phyloP scores from a whole-genome alignment of 2,113 vertebrate genomes.

The Zapornia atra region DNA sequence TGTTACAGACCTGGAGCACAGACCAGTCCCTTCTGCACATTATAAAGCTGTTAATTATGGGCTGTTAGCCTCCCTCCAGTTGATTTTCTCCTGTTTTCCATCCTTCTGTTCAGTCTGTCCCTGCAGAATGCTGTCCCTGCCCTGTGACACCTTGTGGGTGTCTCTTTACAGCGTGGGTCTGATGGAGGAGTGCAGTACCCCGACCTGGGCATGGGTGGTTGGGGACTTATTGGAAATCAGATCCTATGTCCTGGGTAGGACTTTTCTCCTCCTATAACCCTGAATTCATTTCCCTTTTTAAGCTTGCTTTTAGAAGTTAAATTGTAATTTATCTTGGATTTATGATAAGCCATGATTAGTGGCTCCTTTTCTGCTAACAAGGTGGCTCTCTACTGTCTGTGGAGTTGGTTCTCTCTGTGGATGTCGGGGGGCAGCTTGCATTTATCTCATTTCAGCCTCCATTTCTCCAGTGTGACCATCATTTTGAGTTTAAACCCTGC shows the following conservation, averaged over 20 bases:
- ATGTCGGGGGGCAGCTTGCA: fast-evolving
- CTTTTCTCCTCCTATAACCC: not conserved
- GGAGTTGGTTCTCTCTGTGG: not conserved
- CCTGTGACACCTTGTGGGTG: too few species aligned
- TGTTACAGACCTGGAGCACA: not conserved
- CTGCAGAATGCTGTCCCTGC: not conserved
- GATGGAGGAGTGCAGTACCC: too few species aligned
- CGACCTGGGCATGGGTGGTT: fast-evolving
- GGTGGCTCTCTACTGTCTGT: fast-evolving
- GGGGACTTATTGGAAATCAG: fast-evolving
- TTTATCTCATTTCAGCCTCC: not conserved
- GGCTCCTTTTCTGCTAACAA: not conserved
- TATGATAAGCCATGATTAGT: not conserved
- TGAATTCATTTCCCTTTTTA: not conserved
- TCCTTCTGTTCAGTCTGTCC: not conserved
- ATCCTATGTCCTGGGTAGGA: fast-evolving
- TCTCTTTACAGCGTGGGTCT: too few species aligned
- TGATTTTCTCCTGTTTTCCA: not conserved
- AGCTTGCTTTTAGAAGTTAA: not conserved
- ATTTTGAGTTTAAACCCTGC: not conserved
- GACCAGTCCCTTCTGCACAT: not conserved
- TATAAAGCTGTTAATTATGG: too few species aligned
- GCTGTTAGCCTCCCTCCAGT: not conserved
- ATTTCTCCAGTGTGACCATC: not conserved
- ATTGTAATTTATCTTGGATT: not conserved